Evolutionary conservation across 2,113 vertebrate genomes (phyloP).

Genomic region (Aldabrachelys gigantea): DNA sequence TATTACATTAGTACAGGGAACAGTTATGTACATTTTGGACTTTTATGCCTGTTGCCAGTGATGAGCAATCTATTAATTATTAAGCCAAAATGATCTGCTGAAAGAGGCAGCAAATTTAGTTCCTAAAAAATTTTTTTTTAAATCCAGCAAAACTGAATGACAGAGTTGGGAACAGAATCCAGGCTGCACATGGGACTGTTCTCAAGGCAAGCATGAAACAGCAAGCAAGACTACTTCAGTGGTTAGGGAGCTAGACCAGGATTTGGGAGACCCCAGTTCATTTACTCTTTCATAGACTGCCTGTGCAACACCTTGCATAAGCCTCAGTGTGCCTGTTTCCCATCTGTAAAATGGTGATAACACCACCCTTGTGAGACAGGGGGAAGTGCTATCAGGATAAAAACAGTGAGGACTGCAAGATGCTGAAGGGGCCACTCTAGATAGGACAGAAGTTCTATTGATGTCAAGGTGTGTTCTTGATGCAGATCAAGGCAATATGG

Average conservation of each 20-base stretch:
- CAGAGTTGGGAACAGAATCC: neutral
- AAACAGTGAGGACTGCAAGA: neutral
- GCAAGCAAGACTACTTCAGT: neutral
- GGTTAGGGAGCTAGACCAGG: neutral
- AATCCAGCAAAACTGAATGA: neutral
- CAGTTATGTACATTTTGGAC: slow-evolving; percentile 23
- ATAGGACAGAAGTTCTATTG: neutral
- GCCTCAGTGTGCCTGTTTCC: neutral
- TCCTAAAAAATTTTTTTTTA: neutral
- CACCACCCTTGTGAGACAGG: neutral
- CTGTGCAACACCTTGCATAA: neutral
- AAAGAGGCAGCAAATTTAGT: neutral
- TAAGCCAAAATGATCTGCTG: slow-evolving; percentile 7
- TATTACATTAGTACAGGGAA: slow-evolving; percentile 51
- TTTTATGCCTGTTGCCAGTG: neutral
- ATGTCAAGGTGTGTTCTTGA: neutral
- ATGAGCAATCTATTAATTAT: slow-evolving; percentile 56
- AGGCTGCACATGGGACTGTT: neutral
- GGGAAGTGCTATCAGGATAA: neutral
- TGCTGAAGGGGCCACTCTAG: neutral
- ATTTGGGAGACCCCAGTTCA: neutral
- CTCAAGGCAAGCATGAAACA: neutral
- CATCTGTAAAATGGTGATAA: neutral
- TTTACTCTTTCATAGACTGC: neutral
- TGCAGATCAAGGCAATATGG: neutral